Conservation (phyloP, 37 sponge, comb jelly and placozoan genomes). For the Aphrocallistes beatrix region DNA sequence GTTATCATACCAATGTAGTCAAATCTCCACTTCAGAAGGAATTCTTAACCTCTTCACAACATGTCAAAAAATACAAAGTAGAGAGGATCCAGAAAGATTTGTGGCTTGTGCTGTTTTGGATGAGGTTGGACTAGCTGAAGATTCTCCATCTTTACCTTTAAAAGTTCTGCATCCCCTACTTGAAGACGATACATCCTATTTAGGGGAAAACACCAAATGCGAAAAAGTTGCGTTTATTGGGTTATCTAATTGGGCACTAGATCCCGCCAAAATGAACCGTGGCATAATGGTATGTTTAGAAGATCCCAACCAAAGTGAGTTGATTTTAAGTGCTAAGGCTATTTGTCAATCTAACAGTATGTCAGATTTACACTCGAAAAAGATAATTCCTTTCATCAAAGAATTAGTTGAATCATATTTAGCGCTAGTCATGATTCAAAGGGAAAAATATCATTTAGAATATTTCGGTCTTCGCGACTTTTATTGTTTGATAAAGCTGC, state of each 20-base stretch:
- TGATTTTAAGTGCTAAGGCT: conserved; percentile 21
- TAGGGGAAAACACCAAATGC: too few species aligned
- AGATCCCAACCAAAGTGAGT: conserved; percentile 24
- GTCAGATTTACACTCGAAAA: not conserved
- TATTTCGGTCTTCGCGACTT: conserved; percentile 42
- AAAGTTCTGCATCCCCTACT: conserved; percentile 38
- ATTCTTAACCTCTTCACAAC: conserved; percentile 20
- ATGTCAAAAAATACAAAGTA: conserved; percentile 17
- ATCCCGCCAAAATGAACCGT: conserved; percentile 50
- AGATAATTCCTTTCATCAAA: not conserved
- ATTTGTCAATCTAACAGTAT: conserved; percentile 15
- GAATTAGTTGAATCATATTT: not conserved
- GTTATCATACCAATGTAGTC: conserved; percentile 31
- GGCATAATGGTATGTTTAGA: conserved; percentile 31
- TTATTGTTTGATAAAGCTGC: conserved; percentile 31
- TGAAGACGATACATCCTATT: conserved; percentile 21
- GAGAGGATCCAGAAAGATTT: conserved; percentile 12
- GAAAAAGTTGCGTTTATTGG: conserved; percentile 27
- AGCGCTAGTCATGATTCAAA: not conserved
- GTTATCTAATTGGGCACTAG: conserved; percentile 41
- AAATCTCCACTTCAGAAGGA: conserved; percentile 17
- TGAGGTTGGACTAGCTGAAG: conserved; percentile 44
- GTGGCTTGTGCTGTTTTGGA: conserved; percentile 36
- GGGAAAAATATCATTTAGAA: not conserved
- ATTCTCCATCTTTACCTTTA: conserved; percentile 32